Percentiles rank a stretch among this genome's conserved stretches.
phyloP scores from a whole-genome alignment of 1,140 invertebrate genomes.

The Cyclina sinensis region DNA sequence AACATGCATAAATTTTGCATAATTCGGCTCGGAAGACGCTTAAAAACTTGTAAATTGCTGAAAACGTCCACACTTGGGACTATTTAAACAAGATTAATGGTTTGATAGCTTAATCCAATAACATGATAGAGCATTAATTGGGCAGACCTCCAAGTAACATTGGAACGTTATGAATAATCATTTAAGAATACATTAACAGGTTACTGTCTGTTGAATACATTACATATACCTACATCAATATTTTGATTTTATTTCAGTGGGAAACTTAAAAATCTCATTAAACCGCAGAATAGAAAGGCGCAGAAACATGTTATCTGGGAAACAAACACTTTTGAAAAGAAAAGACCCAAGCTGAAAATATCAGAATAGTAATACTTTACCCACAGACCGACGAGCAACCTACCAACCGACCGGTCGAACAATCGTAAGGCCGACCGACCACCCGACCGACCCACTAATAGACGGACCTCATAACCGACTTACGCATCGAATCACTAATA shows the following conservation, averaged over 20 bases:
- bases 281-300: too few relatives aligned
- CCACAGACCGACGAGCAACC: too few relatives aligned
- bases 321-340: too few relatives aligned
- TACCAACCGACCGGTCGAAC: too few relatives aligned
- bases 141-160: conserved; percentile 2
- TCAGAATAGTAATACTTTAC: too few relatives aligned
- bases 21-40: not conserved
- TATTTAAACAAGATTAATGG: conserved; percentile 40
- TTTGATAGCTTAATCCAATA: conserved; percentile 46
- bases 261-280: too few relatives aligned
- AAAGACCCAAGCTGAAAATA: too few relatives aligned
- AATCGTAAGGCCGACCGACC: too few relatives aligned
- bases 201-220: not conserved
- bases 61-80: conserved; percentile 7
- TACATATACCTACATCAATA: conserved; percentile 31
- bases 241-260: not conserved
- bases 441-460: too few relatives aligned
- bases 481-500: too few relatives aligned
- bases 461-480: too few relatives aligned
- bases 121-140: conserved; percentile 8
- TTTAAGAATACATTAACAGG: conserved; percentile 22
- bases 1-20: not conserved
- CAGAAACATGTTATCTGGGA: too few relatives aligned
- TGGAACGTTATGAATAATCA: conserved; percentile 7
- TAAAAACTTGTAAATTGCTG: not conserved